These are phyloP conservation scores for Stichodactyla mertensii DNA, from an alignment of 64 coral and sea anemone species.

Conservation along the genomic window DNA sequence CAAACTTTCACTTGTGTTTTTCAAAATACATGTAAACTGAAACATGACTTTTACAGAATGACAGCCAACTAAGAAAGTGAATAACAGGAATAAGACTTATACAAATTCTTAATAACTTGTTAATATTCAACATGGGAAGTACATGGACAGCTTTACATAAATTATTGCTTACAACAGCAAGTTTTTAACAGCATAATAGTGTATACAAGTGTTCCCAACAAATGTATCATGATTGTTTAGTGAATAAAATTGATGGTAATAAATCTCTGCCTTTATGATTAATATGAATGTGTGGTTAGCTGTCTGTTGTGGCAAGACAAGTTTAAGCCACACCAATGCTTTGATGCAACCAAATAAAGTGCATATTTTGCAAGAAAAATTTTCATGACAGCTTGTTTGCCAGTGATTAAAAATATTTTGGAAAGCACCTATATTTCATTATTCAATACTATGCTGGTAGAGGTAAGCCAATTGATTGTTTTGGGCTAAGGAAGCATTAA, in stretches of 20 bases:
- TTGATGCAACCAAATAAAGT: no score
- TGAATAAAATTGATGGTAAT: neutral
- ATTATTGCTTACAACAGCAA: no score
- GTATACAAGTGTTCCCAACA: neutral
- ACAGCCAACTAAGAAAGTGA: neutral
- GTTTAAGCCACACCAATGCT: no score
- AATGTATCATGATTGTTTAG: neutral
- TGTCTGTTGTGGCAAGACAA: neutral
- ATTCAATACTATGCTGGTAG: no score
- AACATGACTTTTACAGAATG: neutral
- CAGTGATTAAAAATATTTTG: neutral
- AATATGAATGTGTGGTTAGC: neutral
- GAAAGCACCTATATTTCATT: neutral
- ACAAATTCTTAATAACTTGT: neutral
- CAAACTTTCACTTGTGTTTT: neutral
- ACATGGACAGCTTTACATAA: neutral
- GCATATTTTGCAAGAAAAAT: no score
- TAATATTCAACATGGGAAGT: neutral
- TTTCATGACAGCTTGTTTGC: neutral
- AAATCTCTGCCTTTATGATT: neutral
- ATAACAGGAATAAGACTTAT: neutral
- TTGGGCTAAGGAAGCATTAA: no score
- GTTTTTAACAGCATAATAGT: neutral
- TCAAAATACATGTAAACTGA: neutral
- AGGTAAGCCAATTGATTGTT: no score